Conservation (phyloP, 2,888 invertebrate species). For the Drosophila paramelanica region DNA sequence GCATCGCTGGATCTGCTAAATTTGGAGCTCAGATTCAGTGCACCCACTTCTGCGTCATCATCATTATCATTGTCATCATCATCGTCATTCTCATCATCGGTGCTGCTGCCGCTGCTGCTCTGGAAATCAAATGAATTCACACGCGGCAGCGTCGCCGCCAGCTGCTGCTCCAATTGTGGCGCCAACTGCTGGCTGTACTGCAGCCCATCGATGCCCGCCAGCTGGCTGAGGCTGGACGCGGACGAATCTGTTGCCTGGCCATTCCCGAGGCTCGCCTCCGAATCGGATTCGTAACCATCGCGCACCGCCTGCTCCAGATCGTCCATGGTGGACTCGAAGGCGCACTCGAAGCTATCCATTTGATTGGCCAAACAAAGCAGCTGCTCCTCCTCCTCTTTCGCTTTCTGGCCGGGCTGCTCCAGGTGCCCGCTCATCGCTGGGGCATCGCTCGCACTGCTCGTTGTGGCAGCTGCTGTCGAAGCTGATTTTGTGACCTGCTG, state of each 20-base stretch:
- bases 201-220: constrained; percentile 51
- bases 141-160: constrained; percentile 69
- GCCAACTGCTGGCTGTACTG: constrained; percentile 63
- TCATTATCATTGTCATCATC: constrained; percentile 43
- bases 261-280: constrained; percentile 71
- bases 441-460: constrained; percentile 29
- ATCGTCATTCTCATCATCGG: constrained; percentile 62
- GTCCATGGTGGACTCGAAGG: constrained; percentile 84
- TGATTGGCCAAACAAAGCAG: constrained; percentile 43
- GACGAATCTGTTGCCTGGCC: constrained; percentile 65
- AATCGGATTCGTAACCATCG: constrained; percentile 84
- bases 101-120: constrained; percentile 76
- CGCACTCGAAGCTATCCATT: constrained; percentile 82
- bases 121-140: constrained; percentile 77
- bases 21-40: constrained; percentile 53
- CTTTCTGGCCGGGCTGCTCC: constrained; percentile 49
- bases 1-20: constrained; percentile 57
- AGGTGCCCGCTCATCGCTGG: constrained; percentile 56
- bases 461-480: constrained; percentile 11
- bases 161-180: constrained; percentile 46
- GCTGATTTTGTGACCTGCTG: constrained; percentile 48
- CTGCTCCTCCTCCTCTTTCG: constrained; percentile 9
- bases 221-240: constrained; percentile 52
- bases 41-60: constrained; percentile 33
- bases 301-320: constrained; percentile 79